Evolutionary conservation across 2,888 invertebrate species (phyloP).

Genomic region (Melangyna quadrimaculata): DNA sequence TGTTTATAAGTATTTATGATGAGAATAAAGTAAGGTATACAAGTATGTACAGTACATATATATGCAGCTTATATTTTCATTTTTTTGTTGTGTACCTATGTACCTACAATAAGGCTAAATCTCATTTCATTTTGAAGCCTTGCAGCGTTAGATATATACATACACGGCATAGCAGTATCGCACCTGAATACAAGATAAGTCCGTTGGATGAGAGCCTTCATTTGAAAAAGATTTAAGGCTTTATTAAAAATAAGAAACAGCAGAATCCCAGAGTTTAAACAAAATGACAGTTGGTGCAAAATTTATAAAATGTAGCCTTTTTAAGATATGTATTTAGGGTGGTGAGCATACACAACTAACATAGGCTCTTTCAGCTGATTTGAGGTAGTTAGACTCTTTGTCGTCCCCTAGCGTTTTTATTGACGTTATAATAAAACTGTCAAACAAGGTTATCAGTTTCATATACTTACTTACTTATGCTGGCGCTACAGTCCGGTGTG

Average conservation of each 20-base stretch:
- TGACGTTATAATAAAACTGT: too few relatives aligned
- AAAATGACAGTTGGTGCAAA: not conserved
- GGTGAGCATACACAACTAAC: too few relatives aligned
- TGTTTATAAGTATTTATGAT: slow-evolving; percentile 39
- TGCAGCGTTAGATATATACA: too few relatives aligned
- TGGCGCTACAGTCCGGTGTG: too few relatives aligned
- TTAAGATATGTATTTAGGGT: too few relatives aligned
- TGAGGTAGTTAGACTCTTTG: too few relatives aligned
- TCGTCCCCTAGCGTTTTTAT: too few relatives aligned
- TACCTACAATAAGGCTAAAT: slow-evolving; percentile 46
- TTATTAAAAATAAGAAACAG: not conserved
- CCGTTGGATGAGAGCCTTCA: not conserved
- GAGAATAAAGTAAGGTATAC: slow-evolving; percentile 32
- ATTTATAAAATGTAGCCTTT: not conserved
- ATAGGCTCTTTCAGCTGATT: too few relatives aligned
- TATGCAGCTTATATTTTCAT: not conserved
- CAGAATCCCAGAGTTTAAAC: not conserved
- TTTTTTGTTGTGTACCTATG: not conserved
- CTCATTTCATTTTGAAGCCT: slow-evolving; percentile 46
- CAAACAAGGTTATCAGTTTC: too few relatives aligned
- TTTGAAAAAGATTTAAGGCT: slow-evolving; percentile 38
- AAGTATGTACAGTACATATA: not conserved
- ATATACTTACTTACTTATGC: too few relatives aligned
- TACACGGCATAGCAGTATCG: slow-evolving; percentile 45
- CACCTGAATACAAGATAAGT: slow-evolving; percentile 37